phyloP scores from a whole-genome alignment of 1,140 invertebrate species.

The Aphaenogaster ashmeadi region DNA sequence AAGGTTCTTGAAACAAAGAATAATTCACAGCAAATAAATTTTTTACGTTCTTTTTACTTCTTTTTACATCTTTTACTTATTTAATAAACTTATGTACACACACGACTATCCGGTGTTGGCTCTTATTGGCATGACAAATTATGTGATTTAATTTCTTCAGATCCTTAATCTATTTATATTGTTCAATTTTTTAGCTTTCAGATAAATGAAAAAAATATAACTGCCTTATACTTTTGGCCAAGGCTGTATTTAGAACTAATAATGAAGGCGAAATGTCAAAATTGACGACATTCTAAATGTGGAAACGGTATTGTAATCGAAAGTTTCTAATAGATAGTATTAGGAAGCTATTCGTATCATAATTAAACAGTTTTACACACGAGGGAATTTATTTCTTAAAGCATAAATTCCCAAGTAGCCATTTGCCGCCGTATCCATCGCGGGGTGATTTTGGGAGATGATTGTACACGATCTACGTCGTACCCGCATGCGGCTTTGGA shows the following conservation, averaged over 20 bases:
- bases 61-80: too few relatives aligned
- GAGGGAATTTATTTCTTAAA: background rate
- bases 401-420: background rate
- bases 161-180: too few relatives aligned
- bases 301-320: background rate
- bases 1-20: too few relatives aligned
- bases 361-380: background rate
- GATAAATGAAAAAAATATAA: too few relatives aligned
- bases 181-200: too few relatives aligned
- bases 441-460: background rate
- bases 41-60: too few relatives aligned
- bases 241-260: background rate
- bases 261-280: background rate
- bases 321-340: background rate
- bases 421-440: background rate
- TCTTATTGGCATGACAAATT: too few relatives aligned
- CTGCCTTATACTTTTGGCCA: too few relatives aligned
- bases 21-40: too few relatives aligned
- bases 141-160: too few relatives aligned
- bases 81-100: too few relatives aligned
- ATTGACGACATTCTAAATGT: background rate
- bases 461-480: background rate
- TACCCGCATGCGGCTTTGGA: constrained; percentile 29
- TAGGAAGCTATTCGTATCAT: background rate
- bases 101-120: too few relatives aligned